Percentiles rank a stretch among this genome's conserved stretches.
phyloP scores from a whole-genome alignment of 2,113 vertebrate genomes.

The Parus major region DNA sequence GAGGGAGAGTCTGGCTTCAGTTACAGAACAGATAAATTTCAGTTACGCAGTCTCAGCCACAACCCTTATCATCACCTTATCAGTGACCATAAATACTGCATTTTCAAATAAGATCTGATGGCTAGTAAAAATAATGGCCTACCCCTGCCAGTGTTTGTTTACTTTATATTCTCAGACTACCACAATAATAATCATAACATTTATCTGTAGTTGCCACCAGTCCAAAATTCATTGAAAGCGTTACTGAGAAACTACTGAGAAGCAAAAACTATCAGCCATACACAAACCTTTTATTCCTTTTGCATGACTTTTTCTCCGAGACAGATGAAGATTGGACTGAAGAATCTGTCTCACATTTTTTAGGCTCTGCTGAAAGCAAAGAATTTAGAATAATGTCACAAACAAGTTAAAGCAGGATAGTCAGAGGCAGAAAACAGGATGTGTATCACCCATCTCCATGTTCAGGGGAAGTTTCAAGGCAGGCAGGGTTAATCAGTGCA shows the following conservation, averaged over 20 bases:
- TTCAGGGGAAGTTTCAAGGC: not conserved
- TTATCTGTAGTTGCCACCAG: not conserved
- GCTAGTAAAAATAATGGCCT: not conserved
- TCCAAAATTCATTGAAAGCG: not conserved
- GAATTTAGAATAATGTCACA: not conserved
- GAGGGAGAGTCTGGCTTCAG: not conserved
- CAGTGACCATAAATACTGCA: not conserved
- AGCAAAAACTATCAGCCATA: not conserved
- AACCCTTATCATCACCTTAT: not conserved
- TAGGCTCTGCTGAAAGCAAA: conserved; percentile 73
- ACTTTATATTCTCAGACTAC: not conserved
- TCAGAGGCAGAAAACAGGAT: not conserved
- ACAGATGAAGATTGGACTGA: conserved; percentile 75
- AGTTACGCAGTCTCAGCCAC: not conserved
- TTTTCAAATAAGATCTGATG: not conserved
- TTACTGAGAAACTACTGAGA: not conserved
- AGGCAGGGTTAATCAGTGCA: not conserved
- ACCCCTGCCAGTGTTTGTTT: not conserved
- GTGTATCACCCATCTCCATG: not conserved
- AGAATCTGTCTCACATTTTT: conserved; percentile 78
- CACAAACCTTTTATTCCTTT: conserved; percentile 81
- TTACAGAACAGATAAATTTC: not conserved
- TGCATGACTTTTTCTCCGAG: conserved; percentile 77
- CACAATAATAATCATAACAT: not conserved
- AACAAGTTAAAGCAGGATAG: not conserved